These are phyloP conservation scores for Hylaeus volcanicus DNA, from an alignment of 1,140 invertebrate genomes.

Conservation along the genomic window DNA sequence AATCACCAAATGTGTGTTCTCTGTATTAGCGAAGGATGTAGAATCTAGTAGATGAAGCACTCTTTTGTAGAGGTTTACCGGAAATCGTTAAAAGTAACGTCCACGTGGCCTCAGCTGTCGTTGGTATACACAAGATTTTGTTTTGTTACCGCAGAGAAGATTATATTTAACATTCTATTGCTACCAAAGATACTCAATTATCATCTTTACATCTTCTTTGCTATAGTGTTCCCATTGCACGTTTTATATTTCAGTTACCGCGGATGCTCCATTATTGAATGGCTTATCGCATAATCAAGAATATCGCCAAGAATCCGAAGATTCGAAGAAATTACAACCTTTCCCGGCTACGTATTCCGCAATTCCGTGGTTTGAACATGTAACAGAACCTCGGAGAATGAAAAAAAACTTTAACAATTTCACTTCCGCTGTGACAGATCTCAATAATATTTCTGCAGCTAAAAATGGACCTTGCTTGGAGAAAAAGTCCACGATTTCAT, in stretches of 20 bases:
- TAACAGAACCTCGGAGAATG: constrained; percentile 40
- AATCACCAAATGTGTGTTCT: neutral
- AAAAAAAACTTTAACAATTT: constrained; percentile 53
- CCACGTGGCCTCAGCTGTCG: constrained; percentile 6
- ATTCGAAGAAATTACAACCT: constrained; percentile 22
- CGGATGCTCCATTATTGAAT: constrained; percentile 48
- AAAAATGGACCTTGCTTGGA: constrained; percentile 54
- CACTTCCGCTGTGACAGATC: constrained; percentile 35
- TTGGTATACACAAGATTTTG: neutral
- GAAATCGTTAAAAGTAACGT: neutral
- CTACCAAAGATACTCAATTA: neutral
- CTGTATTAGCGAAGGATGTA: neutral
- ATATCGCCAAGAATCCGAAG: constrained; percentile 41
- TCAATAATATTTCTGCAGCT: constrained; percentile 23
- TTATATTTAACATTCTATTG: constrained; percentile 2
- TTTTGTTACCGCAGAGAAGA: neutral
- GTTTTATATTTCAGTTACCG: constrained; percentile 48
- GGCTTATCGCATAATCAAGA: constrained; percentile 46
- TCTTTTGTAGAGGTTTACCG: neutral
- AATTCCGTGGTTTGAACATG: constrained; percentile 57
- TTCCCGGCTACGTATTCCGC: constrained; percentile 49
- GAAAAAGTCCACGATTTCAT: constrained; percentile 73
- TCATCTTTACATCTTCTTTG: neutral
- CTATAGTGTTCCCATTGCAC: neutral
- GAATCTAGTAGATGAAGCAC: neutral